Base-by-base conservation (phyloP, 1,140 invertebrate species). In the Plectrocnemia conspersa region DNA sequence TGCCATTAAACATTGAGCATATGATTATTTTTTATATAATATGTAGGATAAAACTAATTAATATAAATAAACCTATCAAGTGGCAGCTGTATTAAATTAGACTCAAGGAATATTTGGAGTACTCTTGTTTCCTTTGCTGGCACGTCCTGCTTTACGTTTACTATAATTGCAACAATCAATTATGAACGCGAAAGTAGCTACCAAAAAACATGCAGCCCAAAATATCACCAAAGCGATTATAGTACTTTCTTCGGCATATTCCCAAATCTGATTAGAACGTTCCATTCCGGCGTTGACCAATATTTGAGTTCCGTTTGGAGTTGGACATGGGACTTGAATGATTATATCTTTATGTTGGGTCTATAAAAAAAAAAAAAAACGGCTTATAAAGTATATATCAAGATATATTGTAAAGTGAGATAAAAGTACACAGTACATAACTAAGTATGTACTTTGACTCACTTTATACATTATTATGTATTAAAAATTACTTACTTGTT, bases 341-440 rank as follows among this genome's bases (percentile, higher is more conserved):
- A 90, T 89, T 27, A 91, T 89, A 64, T 89, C 88, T 66, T 87
- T 83, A 56, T 83, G 81, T 63, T 88, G 86, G 24, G 87, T 79
- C 79, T 89, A 68, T 52, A 75, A 73, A 68, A 56, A 65, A 25
- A 68, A 68, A 58, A 33, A 57, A 40, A 54, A 54, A 62, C 49
- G 11, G 33, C 11, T 41, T 16, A 11, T 41, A 11, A 13, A 41
- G 25, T 42, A 69, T 66, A 5, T 61, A n/a, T n/a, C n/a, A n/a
- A n/a, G n/a, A n/a, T n/a, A n/a, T n/a, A n/a, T n/a, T n/a, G n/a
- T n/a, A n/a, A n/a, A n/a, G n/a, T n/a, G n/a, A n/a, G n/a, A n/a
- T n/a, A n/a, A n/a, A n/a, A n/a, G n/a, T n/a, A n/a, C n/a, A n/a
- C n/a, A n/a, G n/a, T n/a, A n/a, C n/a, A n/a, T n/a, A n/a, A n/a